phyloP scores from a whole-genome alignment of 2,888 invertebrate species.

The Pristionchus entomophagus region DNA sequence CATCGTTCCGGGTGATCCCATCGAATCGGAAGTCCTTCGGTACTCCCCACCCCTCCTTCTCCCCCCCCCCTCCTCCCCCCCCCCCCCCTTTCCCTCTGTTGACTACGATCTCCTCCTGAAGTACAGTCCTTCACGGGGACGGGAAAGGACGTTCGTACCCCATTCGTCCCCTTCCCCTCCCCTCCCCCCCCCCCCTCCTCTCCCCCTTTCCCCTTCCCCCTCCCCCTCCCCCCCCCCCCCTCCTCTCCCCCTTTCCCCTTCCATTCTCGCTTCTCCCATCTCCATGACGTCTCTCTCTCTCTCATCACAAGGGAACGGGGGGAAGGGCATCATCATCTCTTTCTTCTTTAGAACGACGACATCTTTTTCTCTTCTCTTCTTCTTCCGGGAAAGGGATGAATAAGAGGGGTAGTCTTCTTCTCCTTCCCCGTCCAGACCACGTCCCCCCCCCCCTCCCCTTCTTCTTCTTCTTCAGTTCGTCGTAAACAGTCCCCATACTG shows the following conservation, averaged over 20 bases:
- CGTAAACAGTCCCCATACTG: too few relatives aligned
- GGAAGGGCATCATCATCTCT: too few relatives aligned
- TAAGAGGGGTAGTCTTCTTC: too few relatives aligned
- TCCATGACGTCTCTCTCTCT: neutral
- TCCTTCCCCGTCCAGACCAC: too few relatives aligned
- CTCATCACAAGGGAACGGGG: too few relatives aligned
- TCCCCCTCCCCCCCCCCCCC: conserved; percentile 35
- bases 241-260: conserved; percentile 6
- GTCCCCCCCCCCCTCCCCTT: too few relatives aligned
- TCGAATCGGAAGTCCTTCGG: too few relatives aligned
- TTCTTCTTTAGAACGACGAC: too few relatives aligned
- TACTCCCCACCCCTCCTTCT: neutral
- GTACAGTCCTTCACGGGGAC: conserved; percentile 18
- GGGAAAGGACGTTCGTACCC: neutral
- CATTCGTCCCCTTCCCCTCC: neutral
- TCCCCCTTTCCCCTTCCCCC: neutral
- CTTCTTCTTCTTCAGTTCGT: too few relatives aligned
- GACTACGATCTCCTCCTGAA: conserved; percentile 49
- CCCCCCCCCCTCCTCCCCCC: neutral
- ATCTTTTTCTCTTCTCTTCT: conserved; percentile 8
- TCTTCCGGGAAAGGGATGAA: too few relatives aligned
- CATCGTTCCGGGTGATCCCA: too few relatives aligned
- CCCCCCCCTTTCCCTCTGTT: neutral
- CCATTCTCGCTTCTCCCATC: conserved; percentile 51
- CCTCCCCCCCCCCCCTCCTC: neutral